These are phyloP conservation scores for Seladonia tumulorum DNA, from an alignment of 2,888 invertebrate genomes.

Conservation along the genomic window DNA sequence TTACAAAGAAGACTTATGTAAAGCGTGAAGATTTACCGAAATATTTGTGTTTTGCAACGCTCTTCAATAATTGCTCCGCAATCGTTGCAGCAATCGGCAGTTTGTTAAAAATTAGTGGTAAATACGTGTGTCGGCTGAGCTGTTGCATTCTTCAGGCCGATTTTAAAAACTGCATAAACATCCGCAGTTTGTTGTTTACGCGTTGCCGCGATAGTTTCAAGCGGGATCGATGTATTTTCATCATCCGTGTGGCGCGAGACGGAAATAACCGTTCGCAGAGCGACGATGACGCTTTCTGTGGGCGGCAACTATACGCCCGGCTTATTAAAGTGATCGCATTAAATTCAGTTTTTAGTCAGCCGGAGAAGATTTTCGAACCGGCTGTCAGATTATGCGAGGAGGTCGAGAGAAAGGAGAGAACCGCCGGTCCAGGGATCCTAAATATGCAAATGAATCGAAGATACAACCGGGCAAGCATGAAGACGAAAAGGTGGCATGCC, in stretches of 20 bases:
- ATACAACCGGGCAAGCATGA: slow-evolving; percentile 80
- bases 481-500: slow-evolving; percentile 76
- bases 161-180: neutral
- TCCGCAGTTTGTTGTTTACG: slow-evolving; percentile 4
- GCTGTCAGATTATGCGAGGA: slow-evolving; percentile 69
- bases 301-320: neutral
- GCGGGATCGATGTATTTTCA: neutral
- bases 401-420: slow-evolving; percentile 71
- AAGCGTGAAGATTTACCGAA: neutral
- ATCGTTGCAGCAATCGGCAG: neutral
- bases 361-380: slow-evolving; percentile 76
- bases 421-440: slow-evolving; percentile 68
- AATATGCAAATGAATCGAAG: slow-evolving; percentile 83
- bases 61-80: neutral
- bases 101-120: neutral
- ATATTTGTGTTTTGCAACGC: neutral
- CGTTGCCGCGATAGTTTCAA: neutral
- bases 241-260: slow-evolving; percentile 11
- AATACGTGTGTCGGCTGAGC: neutral
- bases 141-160: neutral
- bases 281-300: neutral
- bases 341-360: slow-evolving; percentile 81
- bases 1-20: neutral
- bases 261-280: slow-evolving; percentile 22
- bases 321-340: slow-evolving; percentile 66